Percentiles rank a stretch among this genome's conserved stretches.
phyloP scores from a whole-genome alignment of 1,140 invertebrate genomes.

The Psilanteris sp. region DNA sequence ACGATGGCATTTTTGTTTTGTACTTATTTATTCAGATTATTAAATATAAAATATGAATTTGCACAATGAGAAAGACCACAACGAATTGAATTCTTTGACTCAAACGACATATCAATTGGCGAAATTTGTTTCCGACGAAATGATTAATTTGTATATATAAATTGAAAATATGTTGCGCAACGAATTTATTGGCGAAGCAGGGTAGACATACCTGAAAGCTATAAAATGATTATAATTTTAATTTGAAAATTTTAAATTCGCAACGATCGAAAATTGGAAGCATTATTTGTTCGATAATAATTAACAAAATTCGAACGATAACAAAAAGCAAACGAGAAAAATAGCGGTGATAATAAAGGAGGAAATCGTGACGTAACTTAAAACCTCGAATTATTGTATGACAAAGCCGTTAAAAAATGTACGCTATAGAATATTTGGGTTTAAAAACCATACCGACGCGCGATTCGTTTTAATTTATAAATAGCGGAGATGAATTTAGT shows the following conservation, averaged over 20 bases:
- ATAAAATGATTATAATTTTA: slow-evolving; percentile 33
- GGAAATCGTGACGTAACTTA: slow-evolving; percentile 7
- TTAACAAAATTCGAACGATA: too few relatives aligned
- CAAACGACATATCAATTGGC: too few relatives aligned
- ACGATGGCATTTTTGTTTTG: too few relatives aligned
- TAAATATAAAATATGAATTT: too few relatives aligned
- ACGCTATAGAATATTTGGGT: slow-evolving; percentile 19
- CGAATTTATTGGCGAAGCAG: background rate
- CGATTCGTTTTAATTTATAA: slow-evolving; percentile 23
- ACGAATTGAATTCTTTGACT: too few relatives aligned
- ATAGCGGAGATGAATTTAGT: slow-evolving; percentile 19
- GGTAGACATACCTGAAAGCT: slow-evolving; percentile 10
- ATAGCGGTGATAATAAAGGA: slow-evolving; percentile 17
- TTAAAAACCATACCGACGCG: slow-evolving; percentile 11
- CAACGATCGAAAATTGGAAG: slow-evolving; percentile 31
- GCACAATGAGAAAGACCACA: too few relatives aligned
- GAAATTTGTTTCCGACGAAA: too few relatives aligned
- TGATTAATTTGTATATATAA: background rate
- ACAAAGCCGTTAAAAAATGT: slow-evolving; percentile 24
- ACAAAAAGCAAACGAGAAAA: slow-evolving; percentile 8
- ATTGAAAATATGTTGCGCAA: slow-evolving; percentile 11
- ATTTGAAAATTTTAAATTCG: slow-evolving; percentile 18
- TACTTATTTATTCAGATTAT: too few relatives aligned
- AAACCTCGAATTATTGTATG: slow-evolving; percentile 33
- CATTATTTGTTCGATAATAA: slow-evolving; percentile 1